Evolutionary conservation across 2,888 invertebrate species (phyloP).

Genomic region (Micropterix aruncella): DNA sequence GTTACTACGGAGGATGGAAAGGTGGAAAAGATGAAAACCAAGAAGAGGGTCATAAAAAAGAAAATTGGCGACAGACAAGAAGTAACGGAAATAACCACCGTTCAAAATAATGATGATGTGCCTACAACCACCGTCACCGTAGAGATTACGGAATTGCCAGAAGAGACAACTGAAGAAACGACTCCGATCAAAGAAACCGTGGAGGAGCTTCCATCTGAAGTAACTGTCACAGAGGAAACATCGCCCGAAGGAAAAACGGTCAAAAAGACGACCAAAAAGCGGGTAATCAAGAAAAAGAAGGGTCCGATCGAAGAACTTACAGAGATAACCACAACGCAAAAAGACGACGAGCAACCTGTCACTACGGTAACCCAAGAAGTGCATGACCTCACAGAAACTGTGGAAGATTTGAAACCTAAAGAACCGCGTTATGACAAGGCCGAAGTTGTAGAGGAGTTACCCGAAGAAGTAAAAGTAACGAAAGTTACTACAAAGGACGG

Average conservation of each 20-base stretch:
- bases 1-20: conserved; percentile 13
- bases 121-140: conserved; percentile 17
- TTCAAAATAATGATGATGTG: conserved; percentile 16
- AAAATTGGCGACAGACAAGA: conserved; percentile 5
- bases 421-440: no score
- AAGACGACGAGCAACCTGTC: no score
- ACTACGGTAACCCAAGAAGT: no score
- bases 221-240: not conserved
- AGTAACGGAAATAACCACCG: conserved; percentile 14
- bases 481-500: conserved; percentile 22
- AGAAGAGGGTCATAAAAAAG: conserved; percentile 8
- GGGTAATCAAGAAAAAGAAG: conserved; percentile 21
- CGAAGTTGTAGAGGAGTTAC: no score
- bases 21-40: conserved; percentile 10
- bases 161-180: not conserved
- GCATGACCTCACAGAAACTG: no score
- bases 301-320: conserved; percentile 27
- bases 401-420: no score
- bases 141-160: conserved; percentile 4
- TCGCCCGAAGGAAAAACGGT: not conserved
- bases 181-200: no score
- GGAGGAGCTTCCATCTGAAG: no score
- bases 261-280: conserved; percentile 7
- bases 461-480: conserved; percentile 20
- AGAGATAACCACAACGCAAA: no score